Base-by-base conservation (phyloP, 2,113 vertebrate genomes). In the Hippoglossus stenolepis region DNA sequence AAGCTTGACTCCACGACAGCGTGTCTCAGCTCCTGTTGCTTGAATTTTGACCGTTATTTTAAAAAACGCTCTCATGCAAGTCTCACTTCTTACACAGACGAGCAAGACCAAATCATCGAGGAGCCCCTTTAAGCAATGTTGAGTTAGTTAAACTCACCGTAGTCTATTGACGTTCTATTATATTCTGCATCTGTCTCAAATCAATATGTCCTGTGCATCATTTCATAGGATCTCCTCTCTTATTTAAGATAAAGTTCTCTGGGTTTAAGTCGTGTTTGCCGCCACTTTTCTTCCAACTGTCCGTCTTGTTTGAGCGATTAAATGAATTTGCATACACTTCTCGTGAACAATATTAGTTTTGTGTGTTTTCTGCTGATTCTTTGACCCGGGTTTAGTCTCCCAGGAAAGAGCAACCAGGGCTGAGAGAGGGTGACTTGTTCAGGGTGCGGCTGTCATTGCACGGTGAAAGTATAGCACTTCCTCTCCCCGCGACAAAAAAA, bases 361-460 rank as follows among this genome's bases (percentile, higher is more conserved):
- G 67, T 86, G 68, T 63, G 79, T 70, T 61, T 65, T n/a, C 60
- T 35, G 12, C 49, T 54, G 70, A 62, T 78, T 77, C 69, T 68
- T 57, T 79, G 74, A 80, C 73, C 35, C 64, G 24, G 20, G 45
- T 35, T 35, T 62, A 47, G 61, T 77, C 51, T 47, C 58, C 31
- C 63, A 43, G 60, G 57, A 70, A 64, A 65, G 49, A 59, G 53
- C 3, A 5, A 64, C n/a, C 4, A 13, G 5, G 59, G 11, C 23
- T 54, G 18, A 73, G 67, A 87, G 72, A 72, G 71, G 59, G 51
- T 12, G 13, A 7, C 58, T 81, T 90, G 77, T 77, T 87, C 77
- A 53, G 75, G 56, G 40, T 3, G 62, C 58, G 62, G 51, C 59
- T 57, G 45, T 69, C 77, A 31, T 11, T 60, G 59, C 49, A 35